Evolutionary conservation across 2,113 vertebrate species (phyloP).

Genomic region (Anhinga anhinga): DNA sequence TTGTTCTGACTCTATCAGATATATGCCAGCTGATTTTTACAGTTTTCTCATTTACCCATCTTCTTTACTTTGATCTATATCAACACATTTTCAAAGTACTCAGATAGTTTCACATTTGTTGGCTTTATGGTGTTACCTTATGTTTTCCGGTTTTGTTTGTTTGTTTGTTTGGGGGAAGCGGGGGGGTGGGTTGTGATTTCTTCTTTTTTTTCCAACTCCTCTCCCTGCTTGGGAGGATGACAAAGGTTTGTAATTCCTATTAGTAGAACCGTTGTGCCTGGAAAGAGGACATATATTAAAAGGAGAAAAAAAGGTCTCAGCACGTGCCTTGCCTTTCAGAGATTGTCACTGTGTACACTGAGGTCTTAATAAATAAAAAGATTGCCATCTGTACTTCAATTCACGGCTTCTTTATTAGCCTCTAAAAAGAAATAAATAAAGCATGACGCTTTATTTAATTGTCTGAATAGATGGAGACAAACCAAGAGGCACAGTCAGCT

Average conservation of each 20-base stretch:
- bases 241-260: conserved; percentile 46
- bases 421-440: conserved; percentile 60
- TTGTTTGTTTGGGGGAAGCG: too few species aligned
- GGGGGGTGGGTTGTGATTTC: too few species aligned
- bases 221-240: not conserved
- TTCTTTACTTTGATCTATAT: not conserved
- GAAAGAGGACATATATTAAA: conserved; percentile 32
- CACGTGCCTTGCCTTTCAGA: conserved; percentile 5
- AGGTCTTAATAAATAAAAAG: conserved; percentile 63
- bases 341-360: conserved; percentile 3
- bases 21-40: not conserved
- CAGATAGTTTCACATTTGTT: not conserved
- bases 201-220: not conserved
- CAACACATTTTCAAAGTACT: not conserved
- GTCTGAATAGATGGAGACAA: conserved; percentile 63
- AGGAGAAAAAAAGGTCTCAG: not conserved
- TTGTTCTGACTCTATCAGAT: not conserved
- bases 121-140: not conserved
- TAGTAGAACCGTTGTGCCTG: conserved; percentile 10
- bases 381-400: conserved; percentile 69
- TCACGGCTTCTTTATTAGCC: conserved; percentile 58
- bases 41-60: not conserved
- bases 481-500: conserved; percentile 36
- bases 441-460: conserved; percentile 62
- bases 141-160: not conserved